Conservation (phyloP, 2,888 invertebrate genomes). For the Drosophila setosimentum region DNA sequence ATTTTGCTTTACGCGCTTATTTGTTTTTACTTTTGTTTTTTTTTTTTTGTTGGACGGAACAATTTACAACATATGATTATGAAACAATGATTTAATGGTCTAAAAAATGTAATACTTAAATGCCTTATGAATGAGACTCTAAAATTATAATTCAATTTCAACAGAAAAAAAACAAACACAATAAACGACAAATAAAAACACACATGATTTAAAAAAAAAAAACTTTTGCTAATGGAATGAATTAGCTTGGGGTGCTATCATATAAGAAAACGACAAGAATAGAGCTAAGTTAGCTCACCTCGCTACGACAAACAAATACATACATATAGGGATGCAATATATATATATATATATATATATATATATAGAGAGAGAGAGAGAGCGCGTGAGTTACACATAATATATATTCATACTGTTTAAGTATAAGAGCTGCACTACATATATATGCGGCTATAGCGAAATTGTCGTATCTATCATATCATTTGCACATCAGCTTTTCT, state of each 20-base stretch:
- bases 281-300: conserved; percentile 27
- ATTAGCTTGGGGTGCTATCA: conserved; percentile 53
- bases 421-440: conserved; percentile 20
- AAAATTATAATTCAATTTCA: conserved; percentile 36
- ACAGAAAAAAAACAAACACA: conserved; percentile 41
- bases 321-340: conserved; percentile 27
- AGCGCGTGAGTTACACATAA: conserved; percentile 33
- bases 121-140: conserved; percentile 33
- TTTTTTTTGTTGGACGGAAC: conserved; percentile 74
- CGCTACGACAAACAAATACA: conserved; percentile 36
- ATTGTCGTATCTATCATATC: conserved; percentile 23
- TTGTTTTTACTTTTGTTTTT: conserved; percentile 38
- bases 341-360: background rate
- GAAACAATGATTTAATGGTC: conserved; percentile 70
- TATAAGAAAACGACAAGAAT: conserved; percentile 5
- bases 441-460: conserved; percentile 28
- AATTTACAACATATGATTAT: conserved; percentile 81
- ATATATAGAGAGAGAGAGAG: conserved; percentile 14
- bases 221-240: conserved; percentile 75
- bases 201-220: background rate
- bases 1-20: conserved; percentile 33
- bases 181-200: conserved; percentile 10
- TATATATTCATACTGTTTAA: conserved; percentile 15
- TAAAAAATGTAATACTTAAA: conserved; percentile 54
- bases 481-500: conserved; percentile 36